Base-by-base conservation (phyloP, 2,113 vertebrate species). In the Mormyrus lacerda region DNA sequence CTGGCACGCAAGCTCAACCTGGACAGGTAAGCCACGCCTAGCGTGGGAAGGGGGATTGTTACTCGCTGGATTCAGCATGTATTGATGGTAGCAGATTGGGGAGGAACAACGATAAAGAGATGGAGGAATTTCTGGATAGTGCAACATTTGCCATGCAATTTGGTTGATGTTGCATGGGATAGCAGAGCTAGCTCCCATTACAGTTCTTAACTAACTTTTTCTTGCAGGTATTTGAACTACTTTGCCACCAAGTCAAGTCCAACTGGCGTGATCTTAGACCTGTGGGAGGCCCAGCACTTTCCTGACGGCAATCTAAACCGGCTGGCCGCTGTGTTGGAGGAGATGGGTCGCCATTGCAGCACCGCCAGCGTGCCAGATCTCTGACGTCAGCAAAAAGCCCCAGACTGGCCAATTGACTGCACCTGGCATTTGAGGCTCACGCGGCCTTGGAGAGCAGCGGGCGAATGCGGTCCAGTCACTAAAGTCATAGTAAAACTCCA, bases 281-380 rank as follows among this genome's bases (percentile, higher is more conserved):
- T 99, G 39, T 99, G 98, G 98, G 98, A 99, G 95, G 98, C 98
- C 47, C 98, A 98, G 94, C 98, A 99, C 95, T 99, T 98, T 91
- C 98, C 98, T 0, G 98, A 99, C 0, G 98, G 98, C 91, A 99
- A 99, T 94, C 96, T 99, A 90, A 97, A 97, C 92, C 95, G 95
- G 91, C 96, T 99, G 93, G 98, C 98, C 0, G 97, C 97, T 0
- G 98, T 99, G 31, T 94, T 99, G 88, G 98, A 99, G 93, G 98
- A 99, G 93, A 99, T 99, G 98, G 98, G 98, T 90, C 96, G 98
- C 91, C 97, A 98, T 0, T 97, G 99, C 93, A 97, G 97, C 0
- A 95, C 98, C 5, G 94, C 97, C 76, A 93, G 96, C 91, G 94
- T 93, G 90, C 95, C 93, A 88, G 98, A 99, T 93, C 98, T 98